Conservation (phyloP, 2,113 vertebrate species). For the Erpornis zantholeuca region DNA sequence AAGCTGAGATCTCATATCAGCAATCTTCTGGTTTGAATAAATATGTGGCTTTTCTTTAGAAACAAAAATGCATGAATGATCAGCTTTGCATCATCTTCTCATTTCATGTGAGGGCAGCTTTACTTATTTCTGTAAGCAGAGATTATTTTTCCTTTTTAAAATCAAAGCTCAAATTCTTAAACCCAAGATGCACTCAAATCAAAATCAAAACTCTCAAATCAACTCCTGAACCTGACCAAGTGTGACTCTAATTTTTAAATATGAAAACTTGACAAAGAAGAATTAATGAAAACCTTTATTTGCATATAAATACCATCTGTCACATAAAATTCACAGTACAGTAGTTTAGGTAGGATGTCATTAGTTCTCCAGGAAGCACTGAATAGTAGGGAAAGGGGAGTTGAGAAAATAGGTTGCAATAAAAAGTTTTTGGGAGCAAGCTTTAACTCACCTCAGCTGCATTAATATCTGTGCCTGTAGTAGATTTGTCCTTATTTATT, state of each 20-base stretch:
- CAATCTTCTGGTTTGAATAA: background rate
- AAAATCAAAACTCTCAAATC: background rate
- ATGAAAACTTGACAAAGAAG: background rate
- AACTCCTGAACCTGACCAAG: background rate
- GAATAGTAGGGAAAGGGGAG: background rate
- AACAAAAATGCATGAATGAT: background rate
- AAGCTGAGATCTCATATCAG: background rate
- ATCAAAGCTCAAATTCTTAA: background rate
- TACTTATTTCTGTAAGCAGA: background rate
- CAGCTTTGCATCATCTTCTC: background rate
- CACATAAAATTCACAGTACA: background rate
- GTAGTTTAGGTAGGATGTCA: background rate
- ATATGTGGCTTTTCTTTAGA: background rate
- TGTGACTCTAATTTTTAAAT: background rate
- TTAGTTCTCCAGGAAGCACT: background rate
- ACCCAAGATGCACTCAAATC: background rate
- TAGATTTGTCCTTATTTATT: background rate
- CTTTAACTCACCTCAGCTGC: background rate
- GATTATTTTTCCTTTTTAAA: background rate
- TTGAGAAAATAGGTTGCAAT: background rate
- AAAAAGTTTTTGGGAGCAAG: background rate
- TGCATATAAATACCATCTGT: background rate
- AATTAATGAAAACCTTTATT: background rate
- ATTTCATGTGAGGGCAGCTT: background rate
- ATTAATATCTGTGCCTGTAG: background rate